Evolutionary conservation across 1,140 invertebrate genomes (phyloP).

Genomic region (Drosophila mayri): DNA sequence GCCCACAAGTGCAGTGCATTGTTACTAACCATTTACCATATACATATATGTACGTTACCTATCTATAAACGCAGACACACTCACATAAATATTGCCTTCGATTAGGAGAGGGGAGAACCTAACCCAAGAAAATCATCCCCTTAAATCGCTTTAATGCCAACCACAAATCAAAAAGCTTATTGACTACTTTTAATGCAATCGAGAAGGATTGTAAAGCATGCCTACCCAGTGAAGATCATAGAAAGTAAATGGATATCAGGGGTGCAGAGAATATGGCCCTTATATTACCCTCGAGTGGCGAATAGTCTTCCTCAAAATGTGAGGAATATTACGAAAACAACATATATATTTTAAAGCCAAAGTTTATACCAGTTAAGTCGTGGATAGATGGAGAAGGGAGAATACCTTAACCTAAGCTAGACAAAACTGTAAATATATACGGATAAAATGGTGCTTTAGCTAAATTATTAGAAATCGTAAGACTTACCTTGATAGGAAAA

Average conservation of each 20-base stretch:
- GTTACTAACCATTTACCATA: constrained; percentile 52
- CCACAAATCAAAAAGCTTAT: constrained; percentile 79
- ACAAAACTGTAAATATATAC: constrained; percentile 71
- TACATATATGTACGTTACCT: constrained; percentile 42
- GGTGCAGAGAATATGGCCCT: neutral
- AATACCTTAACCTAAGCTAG: constrained; percentile 66
- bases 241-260: constrained; percentile 41
- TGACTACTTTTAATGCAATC: constrained; percentile 55
- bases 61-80: constrained; percentile 44
- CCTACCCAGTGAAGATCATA: constrained; percentile 31
- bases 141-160: constrained; percentile 74
- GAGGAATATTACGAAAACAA: constrained; percentile 5
- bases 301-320: constrained; percentile 2
- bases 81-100: constrained; percentile 47
- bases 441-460: constrained; percentile 84
- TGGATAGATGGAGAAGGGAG: neutral
- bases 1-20: constrained; percentile 60
- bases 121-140: constrained; percentile 54
- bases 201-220: constrained; percentile 14
- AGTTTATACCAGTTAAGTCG: constrained; percentile 43
- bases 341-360: constrained; percentile 48
- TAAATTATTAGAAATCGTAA: constrained; percentile 82
- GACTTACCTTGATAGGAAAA: constrained; percentile 54
- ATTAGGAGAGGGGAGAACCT: constrained; percentile 20
- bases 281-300: neutral